A percentile compares a stretch with the other conserved stretches of the same genome.
Evolutionary conservation across 2,113 vertebrate genomes (phyloP).

Genomic region (Sander vitreus): DNA sequence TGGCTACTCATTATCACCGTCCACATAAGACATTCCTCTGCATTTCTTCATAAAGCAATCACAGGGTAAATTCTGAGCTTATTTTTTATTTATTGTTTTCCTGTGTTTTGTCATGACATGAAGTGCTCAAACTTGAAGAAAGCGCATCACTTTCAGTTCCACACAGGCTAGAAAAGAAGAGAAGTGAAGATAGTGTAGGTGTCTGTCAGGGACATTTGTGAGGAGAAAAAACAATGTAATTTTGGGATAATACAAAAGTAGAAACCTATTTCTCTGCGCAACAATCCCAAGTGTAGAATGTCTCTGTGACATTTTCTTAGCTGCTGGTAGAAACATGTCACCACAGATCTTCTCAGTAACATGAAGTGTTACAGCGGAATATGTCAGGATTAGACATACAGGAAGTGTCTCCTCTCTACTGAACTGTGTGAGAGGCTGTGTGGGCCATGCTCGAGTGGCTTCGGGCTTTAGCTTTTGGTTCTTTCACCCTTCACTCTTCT

Average conservation of each 20-base stretch:
- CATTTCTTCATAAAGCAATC: constrained; percentile 10
- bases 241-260: not conserved
- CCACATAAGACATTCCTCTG: constrained; percentile 14
- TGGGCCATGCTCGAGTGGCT: constrained; percentile 51
- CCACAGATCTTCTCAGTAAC: constrained; percentile 16
- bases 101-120: not conserved
- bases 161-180: constrained; percentile 27
- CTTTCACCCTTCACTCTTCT: constrained; percentile 45
- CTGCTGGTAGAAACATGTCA: not conserved
- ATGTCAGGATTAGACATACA: constrained; percentile 37
- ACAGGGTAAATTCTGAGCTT: constrained; percentile 8
- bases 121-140: constrained; percentile 7
- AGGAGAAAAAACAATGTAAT: not conserved
- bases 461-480: constrained; percentile 50
- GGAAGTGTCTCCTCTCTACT: constrained; percentile 38
- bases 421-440: constrained; percentile 49
- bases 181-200: constrained; percentile 28
- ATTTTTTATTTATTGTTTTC: constrained; percentile 15
- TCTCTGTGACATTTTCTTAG: not conserved
- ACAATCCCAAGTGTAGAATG: not conserved
- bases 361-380: not conserved
- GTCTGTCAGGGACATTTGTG: not conserved
- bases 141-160: constrained; percentile 51
- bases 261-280: not conserved
- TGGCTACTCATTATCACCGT: constrained; percentile 40